These are phyloP conservation scores for Pyxicephalus adspersus DNA, from an alignment of 2,113 vertebrate species.

Conservation along the genomic window DNA sequence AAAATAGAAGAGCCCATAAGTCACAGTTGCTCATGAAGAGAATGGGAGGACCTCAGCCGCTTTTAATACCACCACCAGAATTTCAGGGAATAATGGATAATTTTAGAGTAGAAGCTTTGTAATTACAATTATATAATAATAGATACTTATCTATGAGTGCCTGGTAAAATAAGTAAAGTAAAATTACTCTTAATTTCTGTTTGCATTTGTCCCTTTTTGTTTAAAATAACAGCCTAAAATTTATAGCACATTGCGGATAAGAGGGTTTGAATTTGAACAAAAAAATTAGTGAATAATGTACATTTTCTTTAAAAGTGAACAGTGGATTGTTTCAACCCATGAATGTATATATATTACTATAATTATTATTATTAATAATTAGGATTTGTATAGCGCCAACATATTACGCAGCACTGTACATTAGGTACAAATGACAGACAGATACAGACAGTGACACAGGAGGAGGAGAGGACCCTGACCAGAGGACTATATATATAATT, in stretches of 20 bases:
- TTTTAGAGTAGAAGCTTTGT: constrained; percentile 48
- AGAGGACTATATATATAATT: too few species aligned
- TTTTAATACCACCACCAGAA: constrained; percentile 50
- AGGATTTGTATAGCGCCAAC: too few species aligned
- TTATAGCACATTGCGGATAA: constrained; percentile 31
- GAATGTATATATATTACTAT: too few species aligned
- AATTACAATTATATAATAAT: constrained; percentile 55
- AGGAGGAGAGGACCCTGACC: too few species aligned
- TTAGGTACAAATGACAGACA: too few species aligned
- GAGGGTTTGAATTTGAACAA: too few species aligned
- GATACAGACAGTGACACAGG: too few species aligned
- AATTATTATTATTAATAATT: too few species aligned
- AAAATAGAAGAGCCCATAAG: constrained; percentile 41
- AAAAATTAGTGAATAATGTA: too few species aligned
- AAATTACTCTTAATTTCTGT: constrained; percentile 54
- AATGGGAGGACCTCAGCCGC: constrained; percentile 24
- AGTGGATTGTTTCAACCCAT: too few species aligned
- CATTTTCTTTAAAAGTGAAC: too few species aligned
- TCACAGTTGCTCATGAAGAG: constrained; percentile 30
- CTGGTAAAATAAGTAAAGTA: constrained; percentile 41
- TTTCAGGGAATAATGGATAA: constrained; percentile 54
- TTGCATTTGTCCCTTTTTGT: constrained; percentile 51
- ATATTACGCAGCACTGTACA: too few species aligned
- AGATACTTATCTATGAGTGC: constrained; percentile 48
- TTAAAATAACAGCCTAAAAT: constrained; percentile 22